Evolutionary conservation across 1,140 invertebrate species (phyloP).

Genomic region (Drosophila nebulosa): DNA sequence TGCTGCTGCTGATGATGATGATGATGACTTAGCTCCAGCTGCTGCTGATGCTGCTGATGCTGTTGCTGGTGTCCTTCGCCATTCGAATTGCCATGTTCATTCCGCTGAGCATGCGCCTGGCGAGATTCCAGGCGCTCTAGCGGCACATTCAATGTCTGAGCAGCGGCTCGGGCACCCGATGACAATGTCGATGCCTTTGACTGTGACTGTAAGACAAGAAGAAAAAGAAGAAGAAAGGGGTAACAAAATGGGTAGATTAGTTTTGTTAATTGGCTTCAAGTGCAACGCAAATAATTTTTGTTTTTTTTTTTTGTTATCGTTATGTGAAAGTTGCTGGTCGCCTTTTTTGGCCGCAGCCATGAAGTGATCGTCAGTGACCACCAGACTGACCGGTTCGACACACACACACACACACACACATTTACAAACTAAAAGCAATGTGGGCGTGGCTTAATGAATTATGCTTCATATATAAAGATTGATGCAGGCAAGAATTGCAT

Average conservation of each 20-base stretch:
- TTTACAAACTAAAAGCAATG: background rate
- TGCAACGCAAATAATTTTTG: conserved; percentile 8
- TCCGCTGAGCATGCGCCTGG: conserved; percentile 65
- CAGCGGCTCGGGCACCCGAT: conserved; percentile 76
- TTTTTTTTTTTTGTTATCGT: conserved; percentile 46
- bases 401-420: background rate
- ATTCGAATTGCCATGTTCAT: conserved; percentile 50
- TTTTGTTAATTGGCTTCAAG: conserved; percentile 52
- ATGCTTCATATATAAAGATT: conserved; percentile 19
- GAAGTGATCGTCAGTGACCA: conserved; percentile 19
- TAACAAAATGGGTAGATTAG: conserved; percentile 14
- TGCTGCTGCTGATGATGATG: conserved; percentile 54
- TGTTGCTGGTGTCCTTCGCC: conserved; percentile 31
- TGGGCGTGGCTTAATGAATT: conserved; percentile 35
- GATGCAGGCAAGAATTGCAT: conserved; percentile 9
- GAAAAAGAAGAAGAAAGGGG: background rate
- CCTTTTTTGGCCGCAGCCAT: conserved; percentile 36
- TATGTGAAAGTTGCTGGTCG: conserved; percentile 74
- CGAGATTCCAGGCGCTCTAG: conserved; percentile 77
- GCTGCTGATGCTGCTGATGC: conserved; percentile 44
- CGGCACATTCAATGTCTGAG: conserved; percentile 80
- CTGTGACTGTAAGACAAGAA: conserved; percentile 61
- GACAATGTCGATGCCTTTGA: conserved; percentile 79
- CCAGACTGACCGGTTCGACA: conserved; percentile 13
- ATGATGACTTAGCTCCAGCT: conserved; percentile 47